A percentile compares a stretch with the other conserved stretches of the same genome.
phyloP scores from a whole-genome alignment of 2,113 vertebrate genomes.

The Protobothrops flavoviridis region DNA sequence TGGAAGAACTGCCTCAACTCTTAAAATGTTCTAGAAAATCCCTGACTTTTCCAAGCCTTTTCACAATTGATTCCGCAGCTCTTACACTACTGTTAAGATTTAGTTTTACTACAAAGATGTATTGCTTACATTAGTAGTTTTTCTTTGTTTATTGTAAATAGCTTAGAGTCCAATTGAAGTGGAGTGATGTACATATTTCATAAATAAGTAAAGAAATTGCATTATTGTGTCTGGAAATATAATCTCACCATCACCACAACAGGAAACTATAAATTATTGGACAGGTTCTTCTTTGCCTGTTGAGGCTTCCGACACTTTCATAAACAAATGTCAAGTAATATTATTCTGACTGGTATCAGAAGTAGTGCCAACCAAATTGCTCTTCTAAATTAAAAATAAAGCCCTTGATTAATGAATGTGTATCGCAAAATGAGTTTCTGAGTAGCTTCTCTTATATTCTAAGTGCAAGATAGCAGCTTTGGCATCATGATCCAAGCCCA shows the following conservation, averaged over 20 bases:
- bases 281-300: not conserved
- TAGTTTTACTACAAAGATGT: not conserved
- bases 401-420: not conserved
- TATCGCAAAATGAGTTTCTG: not conserved
- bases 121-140: not conserved
- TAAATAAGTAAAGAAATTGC: not conserved
- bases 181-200: not conserved
- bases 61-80: not conserved
- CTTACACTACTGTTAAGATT: not conserved
- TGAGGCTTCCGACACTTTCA: not conserved
- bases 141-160: not conserved
- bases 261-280: not conserved
- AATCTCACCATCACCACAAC: not conserved
- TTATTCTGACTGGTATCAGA: not conserved
- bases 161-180: not conserved
- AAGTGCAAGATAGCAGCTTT: not conserved
- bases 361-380: not conserved
- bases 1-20: not conserved
- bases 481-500: not conserved
- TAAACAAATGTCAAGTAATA: not conserved
- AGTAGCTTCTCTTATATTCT: not conserved
- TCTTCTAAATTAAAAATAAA: not conserved
- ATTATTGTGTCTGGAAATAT: not conserved
- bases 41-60: not conserved
- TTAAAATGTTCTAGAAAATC: not conserved